Evolutionary conservation across 2,113 vertebrate species (phyloP), one percentile per base, ranked within the genome.

Genomic region (Proterorhinus semilunaris): DNA sequence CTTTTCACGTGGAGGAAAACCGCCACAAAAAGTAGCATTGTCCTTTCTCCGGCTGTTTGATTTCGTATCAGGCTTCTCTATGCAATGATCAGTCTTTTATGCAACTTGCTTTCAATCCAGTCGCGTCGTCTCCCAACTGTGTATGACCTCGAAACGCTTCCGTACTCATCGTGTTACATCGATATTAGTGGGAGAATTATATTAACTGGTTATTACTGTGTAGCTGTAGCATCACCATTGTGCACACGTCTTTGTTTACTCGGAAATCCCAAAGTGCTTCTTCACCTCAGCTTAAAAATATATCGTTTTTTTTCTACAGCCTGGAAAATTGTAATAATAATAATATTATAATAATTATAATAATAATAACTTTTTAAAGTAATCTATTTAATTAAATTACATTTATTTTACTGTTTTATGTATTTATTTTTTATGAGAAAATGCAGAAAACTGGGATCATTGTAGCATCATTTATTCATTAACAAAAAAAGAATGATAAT

Each of bases 51-150:
- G 12, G 55, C 47, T 43, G 0, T 66, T 76, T 80, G 78, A 9
- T 62, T 86, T 89, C 80, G 76, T 87, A 66, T 85, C 86, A 75
- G 75, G 92, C 92, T 91, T 92, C 78, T 91, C 92, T 92, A 92
- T 93, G 92, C 92, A 93, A 91, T 67, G 70, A 78, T 77, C 73
- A 78, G 70, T 84, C 90, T 51, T 51, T 11, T 91, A 92, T 91
- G 91, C 90, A 92, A 90, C 72, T 62, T 69, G n/a, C 6, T 65
- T 73, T 13, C 6, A 51, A 51, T 10, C 10, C 10, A 7, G 46
- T 5, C 7, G 46, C 46, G 7, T 47, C 10, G 46, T 47, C 46
- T 47, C 46, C 7, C 10, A 58, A 0, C 46, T 51, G 42, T 27
- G 21, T 47, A 10, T 50, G 49, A 36, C 27, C 27, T 36, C 27